Evolutionary conservation across 2,797 vertebrate species (phyloP).

Genomic region (Helarctos malayanus): DNA sequence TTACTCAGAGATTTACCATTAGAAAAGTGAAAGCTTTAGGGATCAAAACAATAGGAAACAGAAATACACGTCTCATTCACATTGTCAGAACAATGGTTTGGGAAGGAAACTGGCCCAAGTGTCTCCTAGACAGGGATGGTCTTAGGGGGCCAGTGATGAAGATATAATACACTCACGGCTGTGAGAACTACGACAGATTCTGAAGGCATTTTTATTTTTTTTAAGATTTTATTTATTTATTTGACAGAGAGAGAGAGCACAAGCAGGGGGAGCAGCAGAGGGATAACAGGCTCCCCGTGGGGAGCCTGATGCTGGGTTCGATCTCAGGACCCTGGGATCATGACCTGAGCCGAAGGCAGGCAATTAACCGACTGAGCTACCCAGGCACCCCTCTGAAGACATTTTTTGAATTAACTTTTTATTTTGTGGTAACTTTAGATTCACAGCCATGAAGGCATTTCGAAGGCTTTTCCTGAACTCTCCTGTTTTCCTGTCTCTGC

Average conservation of each 20-base stretch:
- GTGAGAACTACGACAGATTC: neutral
- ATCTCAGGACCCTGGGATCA: neutral
- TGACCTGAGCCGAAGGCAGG: neutral
- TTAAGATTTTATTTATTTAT: neutral
- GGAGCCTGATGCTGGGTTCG: neutral
- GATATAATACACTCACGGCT: neutral
- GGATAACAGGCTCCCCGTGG: too few relatives aligned
- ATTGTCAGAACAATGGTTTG: conserved; percentile 27
- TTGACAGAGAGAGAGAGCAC: neutral
- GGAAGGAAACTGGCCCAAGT: neutral
- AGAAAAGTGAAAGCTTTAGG: conserved; percentile 24
- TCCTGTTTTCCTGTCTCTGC: neutral
- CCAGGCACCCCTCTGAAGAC: neutral
- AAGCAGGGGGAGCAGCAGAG: neutral
- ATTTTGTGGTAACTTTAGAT: conserved; percentile 4
- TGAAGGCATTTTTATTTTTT: neutral
- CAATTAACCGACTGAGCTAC: neutral
- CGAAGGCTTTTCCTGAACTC: neutral
- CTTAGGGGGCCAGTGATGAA: neutral
- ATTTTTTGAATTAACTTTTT: conserved; percentile 1
- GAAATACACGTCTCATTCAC: conserved; percentile 13
- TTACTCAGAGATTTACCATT: conserved; percentile 60
- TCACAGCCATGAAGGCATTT: neutral
- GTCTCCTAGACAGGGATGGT: neutral
- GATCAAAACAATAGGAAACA: conserved; percentile 32